phyloP scores from a whole-genome alignment of 2,797 vertebrate genomes.

The Enteromius treurensis region DNA sequence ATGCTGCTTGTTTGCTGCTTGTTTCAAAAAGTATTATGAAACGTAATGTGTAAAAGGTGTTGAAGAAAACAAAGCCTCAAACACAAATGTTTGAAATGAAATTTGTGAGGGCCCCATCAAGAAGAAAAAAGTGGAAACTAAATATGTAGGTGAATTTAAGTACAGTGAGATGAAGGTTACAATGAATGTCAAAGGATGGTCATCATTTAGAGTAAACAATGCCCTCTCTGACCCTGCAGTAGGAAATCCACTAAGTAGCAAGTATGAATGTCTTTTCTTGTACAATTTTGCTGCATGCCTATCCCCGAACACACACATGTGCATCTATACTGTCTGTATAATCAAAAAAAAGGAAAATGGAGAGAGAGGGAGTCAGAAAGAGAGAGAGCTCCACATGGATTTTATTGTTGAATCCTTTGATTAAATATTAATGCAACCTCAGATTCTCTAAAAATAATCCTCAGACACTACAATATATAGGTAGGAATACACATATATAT shows the following conservation, averaged over 20 bases:
- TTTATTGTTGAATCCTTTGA: conserved; percentile 59
- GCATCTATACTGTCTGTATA: conserved; percentile 23
- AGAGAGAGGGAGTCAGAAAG: conserved; percentile 11
- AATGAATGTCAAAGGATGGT: conserved; percentile 41
- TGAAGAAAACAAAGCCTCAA: neutral
- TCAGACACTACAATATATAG: conserved; percentile 43
- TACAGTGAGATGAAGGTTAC: neutral
- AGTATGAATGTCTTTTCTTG: conserved; percentile 53
- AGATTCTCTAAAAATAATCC: conserved; percentile 53
- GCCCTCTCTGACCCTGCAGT: conserved; percentile 14
- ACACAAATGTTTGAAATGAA: neutral
- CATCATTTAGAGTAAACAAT: conserved; percentile 45
- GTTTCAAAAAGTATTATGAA: neutral
- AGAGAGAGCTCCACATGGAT: conserved; percentile 33
- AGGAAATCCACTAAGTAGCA: conserved; percentile 33
- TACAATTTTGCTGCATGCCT: conserved; percentile 66
- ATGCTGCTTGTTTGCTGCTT: neutral
- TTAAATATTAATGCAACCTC: conserved; percentile 59
- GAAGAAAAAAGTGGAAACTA: neutral
- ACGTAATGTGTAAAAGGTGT: neutral
- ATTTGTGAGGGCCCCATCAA: neutral
- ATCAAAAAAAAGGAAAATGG: conserved; percentile 16
- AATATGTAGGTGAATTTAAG: neutral
- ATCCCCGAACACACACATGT: conserved; percentile 14
- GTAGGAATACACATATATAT: neutral